Evolutionary conservation across 2,888 invertebrate species (phyloP).

Genomic region (Yponomeuta evonymella): DNA sequence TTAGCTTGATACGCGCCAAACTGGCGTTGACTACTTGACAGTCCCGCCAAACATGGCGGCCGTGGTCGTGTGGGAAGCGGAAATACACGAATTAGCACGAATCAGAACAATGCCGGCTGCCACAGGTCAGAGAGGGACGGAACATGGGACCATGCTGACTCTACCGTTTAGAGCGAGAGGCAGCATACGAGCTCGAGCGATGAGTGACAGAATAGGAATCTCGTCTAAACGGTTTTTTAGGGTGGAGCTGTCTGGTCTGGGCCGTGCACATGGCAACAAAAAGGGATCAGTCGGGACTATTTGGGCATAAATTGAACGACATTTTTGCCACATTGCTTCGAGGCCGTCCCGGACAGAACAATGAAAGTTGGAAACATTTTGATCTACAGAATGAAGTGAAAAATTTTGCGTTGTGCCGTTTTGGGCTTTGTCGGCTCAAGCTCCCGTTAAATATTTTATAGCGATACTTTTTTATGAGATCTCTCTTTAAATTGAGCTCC

Average conservation of each 20-base stretch:
- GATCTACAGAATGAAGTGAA: slow-evolving; percentile 7
- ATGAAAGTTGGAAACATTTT: slow-evolving; percentile 12
- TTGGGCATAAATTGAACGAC: slow-evolving; percentile 73
- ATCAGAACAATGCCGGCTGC: slow-evolving; percentile 49
- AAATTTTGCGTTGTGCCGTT: neutral
- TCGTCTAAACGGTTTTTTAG: slow-evolving; percentile 69
- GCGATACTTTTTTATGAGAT: neutral
- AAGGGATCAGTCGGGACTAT: slow-evolving; percentile 65
- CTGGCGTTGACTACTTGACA: slow-evolving; percentile 71
- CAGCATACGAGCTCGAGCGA: slow-evolving; percentile 50
- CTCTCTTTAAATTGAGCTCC: neutral
- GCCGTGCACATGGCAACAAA: slow-evolving; percentile 72
- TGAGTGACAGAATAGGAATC: slow-evolving; percentile 63
- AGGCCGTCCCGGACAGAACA: slow-evolving; percentile 29
- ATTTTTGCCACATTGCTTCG: slow-evolving; percentile 66
- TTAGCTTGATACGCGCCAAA: slow-evolving; percentile 67
- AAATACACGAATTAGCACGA: slow-evolving; percentile 71
- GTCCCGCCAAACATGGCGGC: slow-evolving; percentile 75
- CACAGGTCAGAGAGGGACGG: slow-evolving; percentile 65
- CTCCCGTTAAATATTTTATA: neutral
- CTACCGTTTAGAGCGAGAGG: slow-evolving; percentile 61
- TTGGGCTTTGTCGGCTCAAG: neutral
- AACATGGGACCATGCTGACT: slow-evolving; percentile 53
- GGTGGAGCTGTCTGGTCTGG: slow-evolving; percentile 74
- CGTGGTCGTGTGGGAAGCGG: slow-evolving; percentile 68